These are phyloP conservation scores for Polypedilum vanderplanki DNA, from an alignment of 1,140 invertebrate species.

Conservation along the genomic window DNA sequence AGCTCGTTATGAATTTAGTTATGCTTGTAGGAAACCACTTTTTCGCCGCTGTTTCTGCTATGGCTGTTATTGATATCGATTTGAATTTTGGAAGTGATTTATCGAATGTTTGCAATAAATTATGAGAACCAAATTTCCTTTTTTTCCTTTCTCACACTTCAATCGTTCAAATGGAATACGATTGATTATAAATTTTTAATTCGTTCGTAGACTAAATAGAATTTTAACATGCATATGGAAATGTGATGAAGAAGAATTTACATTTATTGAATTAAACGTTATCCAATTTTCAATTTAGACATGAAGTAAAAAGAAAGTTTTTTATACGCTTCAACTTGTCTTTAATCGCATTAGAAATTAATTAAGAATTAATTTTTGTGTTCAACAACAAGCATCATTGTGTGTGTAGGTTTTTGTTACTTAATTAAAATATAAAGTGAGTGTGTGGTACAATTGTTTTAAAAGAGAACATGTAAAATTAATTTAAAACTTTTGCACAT, in stretches of 20 bases:
- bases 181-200: neutral
- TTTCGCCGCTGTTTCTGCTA: neutral
- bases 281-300: neutral
- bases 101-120: neutral
- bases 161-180: too few relatives aligned
- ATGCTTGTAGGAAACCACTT: conserved; percentile 16
- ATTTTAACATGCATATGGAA: neutral
- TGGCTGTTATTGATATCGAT: neutral
- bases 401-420: too few relatives aligned
- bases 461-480: too few relatives aligned
- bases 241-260: neutral
- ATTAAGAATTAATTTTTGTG: conserved; percentile 2
- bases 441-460: too few relatives aligned
- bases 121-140: too few relatives aligned
- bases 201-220: neutral
- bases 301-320: neutral
- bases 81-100: neutral
- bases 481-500: too few relatives aligned
- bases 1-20: neutral
- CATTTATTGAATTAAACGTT: conserved; percentile 1
- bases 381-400: neutral
- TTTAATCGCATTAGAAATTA: conserved; percentile 16
- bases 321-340: neutral
- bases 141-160: too few relatives aligned
- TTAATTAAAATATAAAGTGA: too few relatives aligned